Base-by-base conservation (phyloP, 2,888 invertebrate species). In the Tinea trinotella region DNA sequence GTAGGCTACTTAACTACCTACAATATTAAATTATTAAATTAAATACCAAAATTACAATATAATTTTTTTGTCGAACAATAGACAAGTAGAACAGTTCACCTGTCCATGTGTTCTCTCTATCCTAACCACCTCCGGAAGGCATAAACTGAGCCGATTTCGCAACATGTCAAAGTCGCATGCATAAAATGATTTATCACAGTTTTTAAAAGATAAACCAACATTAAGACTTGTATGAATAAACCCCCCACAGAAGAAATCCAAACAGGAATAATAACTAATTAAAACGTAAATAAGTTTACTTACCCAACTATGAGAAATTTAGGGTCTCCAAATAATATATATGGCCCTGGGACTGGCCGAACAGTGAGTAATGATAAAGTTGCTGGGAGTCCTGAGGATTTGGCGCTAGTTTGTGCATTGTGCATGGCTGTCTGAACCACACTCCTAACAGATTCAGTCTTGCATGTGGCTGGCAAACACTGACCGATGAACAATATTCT, bases 401-500 rank as follows among this genome's bases (percentile, higher is more conserved):
- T 30, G 1, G 79, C 78, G 24, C 68, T 68, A 17, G 59, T 60
- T 3, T 76, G 57, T n/a, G 78, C 73, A 0, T 63, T 62, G 0
- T 65, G 67, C 59, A 89, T 88, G 0, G 75, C 70, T 0, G 63
- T 66, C 46, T 62, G 70, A 59, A 72, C 76, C 57, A 88, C 71
- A 1, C 74, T 68, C 36, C 81, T 73, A 15, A 92, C 69, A 57
- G 90, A 90, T 1, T 71, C 64, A 1, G 80, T 66, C 46, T 85
- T 86, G 69, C 94, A 94, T 0, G 91, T 89, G 56, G 86, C 83
- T 4, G 94, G 94, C 60, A 94, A 74, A 66, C 94, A 94, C 66
- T 93, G 89, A 6, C 94, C 94, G 54, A 94, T 77, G 68, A 91
- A 88, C 61, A 94, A 76, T 64, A 89, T 83, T 58, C 92, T 87